Base-by-base conservation (phyloP, 2,797 vertebrate species). In the Schizopygopsis malacanthus region DNA sequence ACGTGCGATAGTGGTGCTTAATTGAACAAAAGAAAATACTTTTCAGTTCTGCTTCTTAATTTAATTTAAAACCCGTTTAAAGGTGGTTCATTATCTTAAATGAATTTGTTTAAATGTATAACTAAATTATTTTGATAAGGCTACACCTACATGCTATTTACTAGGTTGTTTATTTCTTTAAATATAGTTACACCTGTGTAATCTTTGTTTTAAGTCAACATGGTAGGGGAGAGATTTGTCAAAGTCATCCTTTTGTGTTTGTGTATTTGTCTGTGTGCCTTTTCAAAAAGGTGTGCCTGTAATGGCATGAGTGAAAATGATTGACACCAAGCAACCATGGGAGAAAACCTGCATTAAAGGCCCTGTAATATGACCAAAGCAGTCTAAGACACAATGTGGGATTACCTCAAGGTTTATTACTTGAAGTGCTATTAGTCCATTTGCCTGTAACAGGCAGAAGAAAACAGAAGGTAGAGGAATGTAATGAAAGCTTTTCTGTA, bases 391-490 rank as follows among this genome's bases (percentile, higher is more conserved):
- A 20, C 33, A 22, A 41, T 20, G 33, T 72, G 52, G 76, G 39
- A 39, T 79, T 79, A 61, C 41, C 41, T 85, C 76, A 61, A 25
- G 67, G 45, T 85, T 79, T 85, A 33, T 45, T 61, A 85, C 83
- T 79, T 71, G 65, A 75, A 54, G 22, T 65, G 84, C 6, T 80
- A 10, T 63, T 85, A n/a, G 69, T 63, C 73, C 1, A 80, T 65
- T 81, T 73, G 70, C 84, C 84, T 85, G 84, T 67, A 85, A 81
- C 84, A 81, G 84, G 84, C 84, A 85, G 45, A 85, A 71, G 45
- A 15, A 67, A 67, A 79, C 45, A 1, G 39, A 83, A 76, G 41
- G 33, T n/a, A 45, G 8, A 50, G 3, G 59, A 33, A 59, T 45
- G 16, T n/a, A 50, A 43, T 61, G 43, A 67, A 43, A 71, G 22